Base-by-base conservation (phyloP, 2,797 vertebrate species). In the Huso huso region DNA sequence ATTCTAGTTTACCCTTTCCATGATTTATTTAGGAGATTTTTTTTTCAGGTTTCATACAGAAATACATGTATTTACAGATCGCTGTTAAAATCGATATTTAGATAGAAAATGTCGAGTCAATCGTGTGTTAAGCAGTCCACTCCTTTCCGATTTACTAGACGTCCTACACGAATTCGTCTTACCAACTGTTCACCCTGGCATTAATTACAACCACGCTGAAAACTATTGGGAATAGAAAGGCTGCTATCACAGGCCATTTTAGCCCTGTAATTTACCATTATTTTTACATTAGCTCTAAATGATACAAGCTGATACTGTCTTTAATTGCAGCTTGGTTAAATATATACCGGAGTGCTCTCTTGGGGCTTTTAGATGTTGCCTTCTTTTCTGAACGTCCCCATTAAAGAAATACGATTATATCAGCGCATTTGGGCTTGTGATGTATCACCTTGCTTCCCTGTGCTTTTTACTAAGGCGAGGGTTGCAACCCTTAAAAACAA, bases 261-360 rank as follows among this genome's bases (percentile, higher is more conserved):
- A 91, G 90, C 89, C 91, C 90, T 93, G 94, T 98, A 95, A 97
- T 97, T 97, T 96, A 95, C 95, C 92, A 98, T 98, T 98, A 99
- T 95, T 95, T 96, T 94, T 96, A 93, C 94, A 98, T 98, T 98
- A 98, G 87, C 89, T 95, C 90, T 97, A 98, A 98, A 98, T 98
- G 95, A 97, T 96, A 96, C 94, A 95, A 93, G 93, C 94, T 96
- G 95, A 98, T 97, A 92, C 90, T 90, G 88, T 93, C 93, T 95
- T 97, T 99, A 98, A 98, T 98, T 97, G 94, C 92, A 91, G 91
- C 90, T 90, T 93, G 92, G 89, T 95, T 97, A 95, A 95, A 94
- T 93, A 91, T 94, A 89, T 92, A 90, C 89, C 83, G 82, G 88
- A 93, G 88, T 75, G 87, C 77, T 91, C 95, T 90, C 91, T 51